Base-by-base conservation (phyloP, 2,113 vertebrate species). In the Indicator indicator region DNA sequence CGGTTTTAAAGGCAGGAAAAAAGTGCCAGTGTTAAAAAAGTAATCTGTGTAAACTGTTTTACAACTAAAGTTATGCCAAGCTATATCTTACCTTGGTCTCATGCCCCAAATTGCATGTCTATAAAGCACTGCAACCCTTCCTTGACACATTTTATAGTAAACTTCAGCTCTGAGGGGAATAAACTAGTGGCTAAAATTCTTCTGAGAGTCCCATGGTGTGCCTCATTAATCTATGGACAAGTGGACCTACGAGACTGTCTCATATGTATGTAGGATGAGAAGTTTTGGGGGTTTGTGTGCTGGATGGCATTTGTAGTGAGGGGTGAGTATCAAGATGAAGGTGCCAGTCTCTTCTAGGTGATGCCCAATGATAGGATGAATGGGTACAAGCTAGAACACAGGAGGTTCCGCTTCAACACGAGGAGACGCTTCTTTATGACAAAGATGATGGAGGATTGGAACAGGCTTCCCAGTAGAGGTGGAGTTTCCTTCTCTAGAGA, bases 191-290 rank as follows among this genome's bases (percentile, higher is more conserved):
- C 48, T 67, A 44, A 71, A 88, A 48, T 44, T 50, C n/a, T 54
- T 38, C 64, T 86, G 33, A 15, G 19, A 8, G 42, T 62, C 8
- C 58, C 2, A 2, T 5, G 20, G 23, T 33, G 30, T 0, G 0
- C 60, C 28, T 28, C 30, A 65, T 60, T 19, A 70, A 11, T 11
- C 62, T 16, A 15, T 2, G 15, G 40, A 15, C 36, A 8, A 13
- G 30, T 2, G 27, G 71, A 30, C 15, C 11, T 13, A 16, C 5
- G 20, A 77, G 9, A 19, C 30, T 55, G 24, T 24, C 16, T 68
- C 5, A 2, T 5, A n/a, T 5, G 12, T 13, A 11, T 9, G 14
- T 3, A 28, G 42, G 44, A 56, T 0, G 19, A 32, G 13, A 23
- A 30, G 11, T 27, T 18, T 13, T 24, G 20, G 0, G 3, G 27